Base-by-base conservation (phyloP, 2,113 vertebrate species). In the Syngnathus floridae region DNA sequence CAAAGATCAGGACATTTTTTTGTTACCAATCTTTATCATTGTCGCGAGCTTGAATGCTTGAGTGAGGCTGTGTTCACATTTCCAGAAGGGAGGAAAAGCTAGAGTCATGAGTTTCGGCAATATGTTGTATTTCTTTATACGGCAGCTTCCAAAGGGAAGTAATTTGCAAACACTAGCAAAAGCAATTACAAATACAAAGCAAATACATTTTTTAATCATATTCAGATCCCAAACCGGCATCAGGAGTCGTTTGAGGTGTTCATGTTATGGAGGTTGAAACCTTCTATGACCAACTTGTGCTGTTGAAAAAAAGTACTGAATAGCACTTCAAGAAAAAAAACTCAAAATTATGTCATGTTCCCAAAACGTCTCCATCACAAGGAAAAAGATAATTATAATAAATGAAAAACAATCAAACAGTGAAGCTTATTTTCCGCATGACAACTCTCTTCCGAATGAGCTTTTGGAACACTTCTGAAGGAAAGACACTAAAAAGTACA, bases 391-490 rank as follows among this genome's bases (percentile, higher is more conserved):
- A 62, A 74, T 31, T 61, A 72, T 52, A 46, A 63, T 48, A 54
- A 60, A 61, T 46, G n/a, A 64, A 66, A 72, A 65, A 66, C 45
- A 64, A 69, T 52, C 35, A 61, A 71, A 78, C 56, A 72, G 5
- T 13, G 52, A 72, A 63, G 69, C 74, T 79, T 66, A 83, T 85
- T 85, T 85, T 85, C 76, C 81, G 72, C 80, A 75, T 79, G 79
- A 79, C 75, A 69, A 79, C 62, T 64, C 62, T 11, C 17, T 66
- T 69, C 73, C 65, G 67, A 75, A 74, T 64, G 72, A 78, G 77
- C 81, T 65, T 73, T 65, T 75, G 66, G 74, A 77, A 72, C 59
- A 70, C 61, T 77, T 82, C 62, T 5, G 45, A 61, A 67, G 57
- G 52, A 80, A 73, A 71, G 60, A 58, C 63, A 73, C 64, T 69